Evolutionary conservation across 2,888 invertebrate species (phyloP).

Genomic region (Sturmia bella): DNA sequence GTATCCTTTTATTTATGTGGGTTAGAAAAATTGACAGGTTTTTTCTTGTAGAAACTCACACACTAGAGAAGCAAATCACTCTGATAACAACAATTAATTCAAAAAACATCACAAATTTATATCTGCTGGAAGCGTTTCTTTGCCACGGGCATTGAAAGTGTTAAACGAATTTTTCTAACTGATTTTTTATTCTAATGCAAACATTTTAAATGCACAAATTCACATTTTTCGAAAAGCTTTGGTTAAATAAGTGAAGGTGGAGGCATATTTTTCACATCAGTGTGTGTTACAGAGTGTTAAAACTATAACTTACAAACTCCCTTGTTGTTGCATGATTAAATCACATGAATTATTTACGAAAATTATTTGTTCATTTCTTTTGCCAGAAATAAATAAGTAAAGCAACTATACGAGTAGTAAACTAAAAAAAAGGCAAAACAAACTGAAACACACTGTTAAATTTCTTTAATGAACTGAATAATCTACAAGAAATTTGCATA

Average conservation of each 20-base stretch:
- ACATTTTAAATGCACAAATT: slow-evolving; percentile 25
- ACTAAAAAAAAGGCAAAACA: background rate
- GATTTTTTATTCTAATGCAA: slow-evolving; percentile 23
- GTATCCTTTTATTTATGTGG: no score
- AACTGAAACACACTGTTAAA: slow-evolving; percentile 17
- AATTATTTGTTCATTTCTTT: slow-evolving; percentile 50
- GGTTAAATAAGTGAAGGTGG: background rate
- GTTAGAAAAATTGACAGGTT: no score
- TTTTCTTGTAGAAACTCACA: no score
- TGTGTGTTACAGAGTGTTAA: slow-evolving; percentile 53
- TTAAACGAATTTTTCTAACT: slow-evolving; percentile 11
- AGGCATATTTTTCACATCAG: background rate
- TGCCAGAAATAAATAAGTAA: background rate
- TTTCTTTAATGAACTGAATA: slow-evolving; percentile 47
- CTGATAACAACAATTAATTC: no score
- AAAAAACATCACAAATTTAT: background rate
- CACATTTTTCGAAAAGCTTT: background rate
- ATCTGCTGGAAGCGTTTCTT: background rate
- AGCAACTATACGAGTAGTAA: background rate
- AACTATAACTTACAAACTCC: slow-evolving; percentile 61
- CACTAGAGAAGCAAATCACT: no score
- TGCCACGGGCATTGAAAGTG: no score
- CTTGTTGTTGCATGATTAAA: slow-evolving; percentile 63
- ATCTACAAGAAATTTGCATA: slow-evolving; percentile 47
- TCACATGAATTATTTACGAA: slow-evolving; percentile 64